A percentile compares a stretch with the other conserved stretches of the same genome.
Evolutionary conservation across 2,797 vertebrate genomes (phyloP).

Genomic region (Cryptoblepharus egeriae): DNA sequence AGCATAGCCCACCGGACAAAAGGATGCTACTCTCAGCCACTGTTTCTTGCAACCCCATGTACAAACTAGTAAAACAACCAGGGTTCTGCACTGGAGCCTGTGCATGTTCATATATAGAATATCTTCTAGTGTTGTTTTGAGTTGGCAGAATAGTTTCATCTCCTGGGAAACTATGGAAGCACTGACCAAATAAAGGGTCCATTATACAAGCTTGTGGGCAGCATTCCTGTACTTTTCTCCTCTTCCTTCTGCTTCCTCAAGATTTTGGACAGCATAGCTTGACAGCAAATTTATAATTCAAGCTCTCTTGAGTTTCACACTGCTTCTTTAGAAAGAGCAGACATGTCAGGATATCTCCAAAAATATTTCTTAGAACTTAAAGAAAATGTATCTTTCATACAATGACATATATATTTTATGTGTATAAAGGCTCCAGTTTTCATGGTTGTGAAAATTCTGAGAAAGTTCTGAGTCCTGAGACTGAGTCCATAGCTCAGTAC

Average conservation of each 20-base stretch:
- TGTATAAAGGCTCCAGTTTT: no score
- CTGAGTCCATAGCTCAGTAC: no score
- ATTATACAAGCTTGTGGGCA: constrained; percentile 1
- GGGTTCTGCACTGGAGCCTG: constrained; percentile 19
- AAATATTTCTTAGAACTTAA: neutral
- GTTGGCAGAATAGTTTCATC: constrained; percentile 13
- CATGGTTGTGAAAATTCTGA: neutral
- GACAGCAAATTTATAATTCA: neutral
- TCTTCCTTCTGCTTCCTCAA: neutral
- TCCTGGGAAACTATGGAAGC: constrained; percentile 29
- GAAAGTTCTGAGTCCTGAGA: neutral
- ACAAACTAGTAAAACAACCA: constrained; percentile 25
- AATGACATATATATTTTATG: no score
- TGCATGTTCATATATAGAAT: constrained; percentile 2
- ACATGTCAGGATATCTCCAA: neutral
- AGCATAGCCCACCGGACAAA: neutral
- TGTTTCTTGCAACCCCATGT: neutral
- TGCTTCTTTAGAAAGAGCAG: neutral
- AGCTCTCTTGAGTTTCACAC: no score
- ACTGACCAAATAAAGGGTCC: constrained; percentile 53
- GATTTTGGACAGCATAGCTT: neutral
- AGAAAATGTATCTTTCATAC: neutral
- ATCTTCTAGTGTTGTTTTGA: constrained; percentile 30
- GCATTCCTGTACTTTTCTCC: neutral
- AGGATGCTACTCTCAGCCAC: neutral